A percentile compares a stretch with the other conserved stretches of the same genome.
Conservation (phyloP, 2,797 vertebrate species). For the Siniperca scherzeri region DNA sequence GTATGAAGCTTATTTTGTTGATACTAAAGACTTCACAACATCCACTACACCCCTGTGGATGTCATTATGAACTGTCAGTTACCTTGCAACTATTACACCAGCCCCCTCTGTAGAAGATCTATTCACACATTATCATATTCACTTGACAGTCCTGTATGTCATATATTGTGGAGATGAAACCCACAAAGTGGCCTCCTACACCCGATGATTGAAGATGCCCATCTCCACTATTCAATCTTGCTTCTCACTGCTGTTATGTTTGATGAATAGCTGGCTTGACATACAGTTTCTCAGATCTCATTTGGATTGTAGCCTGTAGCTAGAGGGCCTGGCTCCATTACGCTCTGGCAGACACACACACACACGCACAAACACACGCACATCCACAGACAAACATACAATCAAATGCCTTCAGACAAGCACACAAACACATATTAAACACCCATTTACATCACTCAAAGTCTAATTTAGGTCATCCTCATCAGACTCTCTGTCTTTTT, state of each 20-base stretch:
- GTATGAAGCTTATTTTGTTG: slow-evolving; percentile 31
- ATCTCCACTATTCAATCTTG: slow-evolving; percentile 67
- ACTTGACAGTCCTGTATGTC: slow-evolving; percentile 61
- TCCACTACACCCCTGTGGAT: slow-evolving; percentile 19
- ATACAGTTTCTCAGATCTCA: slow-evolving; percentile 74
- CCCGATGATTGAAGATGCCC: slow-evolving; percentile 71
- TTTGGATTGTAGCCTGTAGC: slow-evolving; percentile 74
- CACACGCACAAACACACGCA: neutral
- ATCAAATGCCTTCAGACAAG: slow-evolving; percentile 49
- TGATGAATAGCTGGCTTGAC: slow-evolving; percentile 79
- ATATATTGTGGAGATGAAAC: slow-evolving; percentile 66
- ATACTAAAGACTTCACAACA: slow-evolving; percentile 43
- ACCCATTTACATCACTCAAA: slow-evolving; percentile 63
- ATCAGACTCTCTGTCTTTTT: slow-evolving; percentile 27
- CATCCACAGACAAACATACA: slow-evolving; percentile 41
- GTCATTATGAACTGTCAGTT: slow-evolving; percentile 50
- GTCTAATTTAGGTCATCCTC: slow-evolving; percentile 65
- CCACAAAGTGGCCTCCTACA: slow-evolving; percentile 68
- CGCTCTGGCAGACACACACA: slow-evolving; percentile 26
- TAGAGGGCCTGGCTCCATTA: slow-evolving; percentile 64
- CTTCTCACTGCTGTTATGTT: slow-evolving; percentile 65
- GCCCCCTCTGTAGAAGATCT: slow-evolving; percentile 32
- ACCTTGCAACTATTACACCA: slow-evolving; percentile 30
- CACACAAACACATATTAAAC: slow-evolving; percentile 57
- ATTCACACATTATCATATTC: slow-evolving; percentile 68